These are phyloP conservation scores for Mormyrops boulengeri DNA, from an alignment of 2,797 vertebrate genomes.

Conservation along the genomic window DNA sequence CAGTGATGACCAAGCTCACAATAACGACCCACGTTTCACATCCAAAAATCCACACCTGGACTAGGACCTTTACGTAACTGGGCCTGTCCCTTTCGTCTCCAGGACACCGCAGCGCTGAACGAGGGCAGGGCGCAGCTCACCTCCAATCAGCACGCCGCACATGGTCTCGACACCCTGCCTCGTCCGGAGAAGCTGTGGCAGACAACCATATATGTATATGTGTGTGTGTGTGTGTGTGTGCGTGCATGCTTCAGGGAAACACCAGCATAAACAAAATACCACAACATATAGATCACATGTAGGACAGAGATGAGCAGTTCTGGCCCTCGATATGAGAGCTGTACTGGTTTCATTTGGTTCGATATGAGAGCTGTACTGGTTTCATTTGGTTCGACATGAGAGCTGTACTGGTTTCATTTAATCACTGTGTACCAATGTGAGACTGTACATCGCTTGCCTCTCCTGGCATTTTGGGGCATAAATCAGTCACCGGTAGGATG, in stretches of 20 bases:
- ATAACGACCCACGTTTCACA: not conserved
- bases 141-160: not conserved
- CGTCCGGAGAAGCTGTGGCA: not conserved
- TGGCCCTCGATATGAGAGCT: not conserved
- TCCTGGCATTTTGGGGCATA: not conserved
- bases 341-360: not conserved
- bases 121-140: too few relatives aligned
- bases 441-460: not conserved
- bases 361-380: too few relatives aligned
- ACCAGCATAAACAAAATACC: not conserved
- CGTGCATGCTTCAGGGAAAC: not conserved
- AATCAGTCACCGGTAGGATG: not conserved
- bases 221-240: not conserved
- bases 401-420: not conserved
- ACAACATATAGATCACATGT: not conserved
- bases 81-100: not conserved
- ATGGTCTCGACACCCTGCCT: not conserved
- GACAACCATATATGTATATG: not conserved
- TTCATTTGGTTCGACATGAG: not conserved
- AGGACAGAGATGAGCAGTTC: not conserved
- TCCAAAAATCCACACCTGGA: not conserved
- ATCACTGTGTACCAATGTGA: not conserved
- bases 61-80: not conserved
- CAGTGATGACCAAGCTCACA: not conserved
- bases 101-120: too few relatives aligned